Base-by-base conservation (phyloP, 2,888 invertebrate genomes). In the Muscina levida region DNA sequence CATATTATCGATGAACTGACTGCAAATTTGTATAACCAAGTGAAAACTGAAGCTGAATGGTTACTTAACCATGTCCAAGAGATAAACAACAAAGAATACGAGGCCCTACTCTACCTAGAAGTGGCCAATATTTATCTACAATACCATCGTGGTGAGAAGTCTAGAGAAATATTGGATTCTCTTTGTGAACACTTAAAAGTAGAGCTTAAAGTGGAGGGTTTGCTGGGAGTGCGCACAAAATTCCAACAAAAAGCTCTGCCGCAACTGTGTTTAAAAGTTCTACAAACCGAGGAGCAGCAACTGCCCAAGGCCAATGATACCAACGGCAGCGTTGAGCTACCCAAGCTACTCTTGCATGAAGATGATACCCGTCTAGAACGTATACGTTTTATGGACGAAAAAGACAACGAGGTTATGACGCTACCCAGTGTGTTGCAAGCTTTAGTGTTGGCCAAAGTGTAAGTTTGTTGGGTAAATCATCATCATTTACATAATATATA, bases 281-380 rank as follows among this genome's bases (percentile, higher is more conserved):
- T 92, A 6, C 91, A 92, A 8, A 91, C 91, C 2, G 91, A 91
- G 48, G 88, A 91, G 11, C 46, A 83, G 1, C 53, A 79, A 1
- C 26, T 89, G 42, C 86, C 86, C 0, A 4, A 84, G 0, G 86
- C 88, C 1, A 15, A 62, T 11, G 10, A 24, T 1, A 92, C 92
- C 65, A 92, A 93, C 66, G 91, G 91, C 1, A 87, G 88, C 2
- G 90, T 91, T 0, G 89, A 90, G 44, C 87, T 95, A 77, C 94
- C 95, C 0, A 91, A 92, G 82, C 93, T 96, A 82, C 88, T 97
- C 2, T 92, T 93, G 57, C 90, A 98, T 26, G 93, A 97, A 82
- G 98, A 98, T 91, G 98, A 98, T 85, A 94, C 97, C 1, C 92
- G 97, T 71, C 91, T 98, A 48, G 95, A 97, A 85, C 93, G 93